A percentile compares a stretch with the other conserved stretches of the same genome.
Evolutionary conservation across 1,140 invertebrate genomes (phyloP).

Genomic region (Drosophila jambulina): DNA sequence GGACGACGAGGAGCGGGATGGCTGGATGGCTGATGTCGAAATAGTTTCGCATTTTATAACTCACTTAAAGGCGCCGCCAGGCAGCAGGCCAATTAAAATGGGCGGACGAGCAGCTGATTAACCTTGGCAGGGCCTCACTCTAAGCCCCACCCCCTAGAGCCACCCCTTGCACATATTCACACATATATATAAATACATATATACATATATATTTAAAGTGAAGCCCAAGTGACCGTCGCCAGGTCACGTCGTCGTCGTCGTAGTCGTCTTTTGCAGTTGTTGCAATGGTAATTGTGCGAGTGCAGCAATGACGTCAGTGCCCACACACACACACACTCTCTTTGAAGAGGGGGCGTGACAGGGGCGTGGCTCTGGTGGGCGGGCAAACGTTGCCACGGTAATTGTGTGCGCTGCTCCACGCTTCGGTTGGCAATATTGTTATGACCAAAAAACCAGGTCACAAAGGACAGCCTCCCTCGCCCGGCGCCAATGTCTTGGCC

Average conservation of each 20-base stretch:
- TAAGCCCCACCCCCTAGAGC: neutral
- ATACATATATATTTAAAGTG: conserved; percentile 43
- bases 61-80: conserved; percentile 68
- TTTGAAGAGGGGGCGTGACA: conserved; percentile 9
- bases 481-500: conserved; percentile 35
- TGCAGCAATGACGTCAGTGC: conserved; percentile 77
- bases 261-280: conserved; percentile 42
- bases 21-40: conserved; percentile 40
- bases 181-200: neutral
- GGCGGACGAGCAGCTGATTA: conserved; percentile 74
- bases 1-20: neutral
- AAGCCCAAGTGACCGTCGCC: conserved; percentile 75
- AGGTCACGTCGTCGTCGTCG: conserved; percentile 63
- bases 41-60: conserved; percentile 81
- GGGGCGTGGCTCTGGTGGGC: conserved; percentile 34
- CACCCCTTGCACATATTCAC: neutral
- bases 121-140: conserved; percentile 53
- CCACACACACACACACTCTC: conserved; percentile 20
- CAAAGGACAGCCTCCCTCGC: conserved; percentile 59
- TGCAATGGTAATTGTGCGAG: conserved; percentile 79
- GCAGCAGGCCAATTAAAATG: conserved; percentile 77
- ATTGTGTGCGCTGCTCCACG: conserved; percentile 80
- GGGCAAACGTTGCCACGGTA: conserved; percentile 71
- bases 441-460: conserved; percentile 83
- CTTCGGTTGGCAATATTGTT: conserved; percentile 83